Evolutionary conservation across 1,140 invertebrate species (phyloP), one percentile per base, ranked within the genome.

Genomic region (Diabrotica virgifera): DNA sequence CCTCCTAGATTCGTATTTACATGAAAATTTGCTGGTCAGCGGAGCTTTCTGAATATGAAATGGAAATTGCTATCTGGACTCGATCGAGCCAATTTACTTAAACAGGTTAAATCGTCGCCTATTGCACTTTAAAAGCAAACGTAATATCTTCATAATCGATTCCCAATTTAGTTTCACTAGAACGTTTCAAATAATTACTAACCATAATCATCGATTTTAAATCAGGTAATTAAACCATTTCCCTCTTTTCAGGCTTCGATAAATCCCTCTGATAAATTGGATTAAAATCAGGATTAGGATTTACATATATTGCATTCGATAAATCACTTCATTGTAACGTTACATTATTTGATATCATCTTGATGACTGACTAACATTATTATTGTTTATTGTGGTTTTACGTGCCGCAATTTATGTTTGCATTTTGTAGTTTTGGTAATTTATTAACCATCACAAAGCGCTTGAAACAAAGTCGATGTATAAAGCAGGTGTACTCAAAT

Each of bases 371-470:
- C 40, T 10, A 46, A 46, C 40, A n/a, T 46, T 46, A n/a, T 46
- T 46, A 46, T 46, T 46, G 40, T 46, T 46, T 46, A 46, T 46
- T 46, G 40, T 46, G n/a, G 40, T n/a, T 46, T 46, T 46, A 46
- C 40, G 40, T 46, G 40, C 40, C n/a, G n/a, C 40, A 10, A 46
- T 46, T 46, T 46, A 1, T 24, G 24, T 24, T 24, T 24, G 24
- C 1, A 24, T 24, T 24, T 24, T 24, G 24, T 24, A 24, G 24
- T 24, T 24, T 24, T 24, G 24, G 24, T 24, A 24, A 24, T 24
- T 24, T 24, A 24, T 24, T 24, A 24, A 24, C n/a, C n/a, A n/a
- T n/a, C n/a, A n/a, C 24, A 24, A 24, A 24, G 24, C 24, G 24
- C 4, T 24, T 24, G 24, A 24, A 24, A 24, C n/a, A 24, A 24